Evolutionary conservation across 1,140 invertebrate species (phyloP).

Genomic region (Sycophila sp.): DNA sequence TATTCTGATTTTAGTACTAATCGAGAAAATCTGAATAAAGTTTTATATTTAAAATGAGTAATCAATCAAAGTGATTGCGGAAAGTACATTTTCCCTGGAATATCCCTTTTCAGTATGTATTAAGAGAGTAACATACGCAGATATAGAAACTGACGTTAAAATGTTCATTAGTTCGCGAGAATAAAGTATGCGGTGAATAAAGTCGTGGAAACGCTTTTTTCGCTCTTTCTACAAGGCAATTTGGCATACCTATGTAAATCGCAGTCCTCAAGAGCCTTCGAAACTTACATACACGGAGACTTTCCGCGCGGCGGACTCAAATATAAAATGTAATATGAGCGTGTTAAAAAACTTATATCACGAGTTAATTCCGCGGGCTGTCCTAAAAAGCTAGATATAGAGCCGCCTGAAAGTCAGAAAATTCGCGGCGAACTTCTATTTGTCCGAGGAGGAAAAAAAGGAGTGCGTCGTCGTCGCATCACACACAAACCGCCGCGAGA

Average conservation of each 20-base stretch:
- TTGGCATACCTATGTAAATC: slow-evolving; percentile 52
- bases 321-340: slow-evolving; percentile 51
- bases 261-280: slow-evolving; percentile 51
- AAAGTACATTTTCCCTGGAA: too few relatives aligned
- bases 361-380: slow-evolving; percentile 44
- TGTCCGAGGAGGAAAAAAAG: neutral
- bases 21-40: too few relatives aligned
- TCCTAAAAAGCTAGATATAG: slow-evolving; percentile 40
- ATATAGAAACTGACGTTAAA: too few relatives aligned
- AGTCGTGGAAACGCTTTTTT: slow-evolving; percentile 1
- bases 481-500: neutral
- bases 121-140: too few relatives aligned
- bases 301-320: slow-evolving; percentile 11
- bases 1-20: too few relatives aligned
- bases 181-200: neutral
- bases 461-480: neutral
- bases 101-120: too few relatives aligned
- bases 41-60: too few relatives aligned
- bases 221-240: slow-evolving; percentile 55
- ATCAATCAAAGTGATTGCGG: too few relatives aligned
- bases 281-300: slow-evolving; percentile 51
- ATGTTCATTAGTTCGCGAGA: too few relatives aligned
- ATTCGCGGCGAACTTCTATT: neutral
- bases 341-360: slow-evolving; percentile 55
- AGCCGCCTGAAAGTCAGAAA: neutral